These are phyloP conservation scores for Tipula confusa DNA, from an alignment of 2,888 invertebrate species.

Conservation along the genomic window DNA sequence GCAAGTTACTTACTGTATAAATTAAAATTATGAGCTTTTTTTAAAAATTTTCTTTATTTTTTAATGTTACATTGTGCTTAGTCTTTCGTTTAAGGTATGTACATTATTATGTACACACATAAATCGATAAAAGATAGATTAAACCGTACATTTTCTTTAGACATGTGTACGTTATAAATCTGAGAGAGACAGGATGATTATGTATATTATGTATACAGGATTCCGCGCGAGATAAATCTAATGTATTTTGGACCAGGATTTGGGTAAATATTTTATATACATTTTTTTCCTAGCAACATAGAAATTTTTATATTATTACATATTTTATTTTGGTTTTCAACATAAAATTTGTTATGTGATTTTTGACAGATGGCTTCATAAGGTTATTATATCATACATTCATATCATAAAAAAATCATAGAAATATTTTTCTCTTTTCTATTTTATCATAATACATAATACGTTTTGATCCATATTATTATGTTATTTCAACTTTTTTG, in stretches of 20 bases:
- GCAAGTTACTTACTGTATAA: not conserved
- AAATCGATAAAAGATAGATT: not conserved
- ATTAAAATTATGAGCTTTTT: conserved; percentile 3
- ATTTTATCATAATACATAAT: conserved; percentile 20
- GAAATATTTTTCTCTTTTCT: conserved; percentile 3
- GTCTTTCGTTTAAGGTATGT: not conserved
- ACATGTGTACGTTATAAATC: not conserved
- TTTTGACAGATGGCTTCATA: not conserved
- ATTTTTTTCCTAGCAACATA: not conserved
- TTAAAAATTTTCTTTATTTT: too few relatives aligned
- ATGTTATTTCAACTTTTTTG: conserved; percentile 21
- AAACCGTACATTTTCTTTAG: not conserved
- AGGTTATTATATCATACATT: not conserved
- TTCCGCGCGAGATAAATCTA: not conserved
- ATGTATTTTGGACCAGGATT: not conserved
- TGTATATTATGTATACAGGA: conserved; percentile 3
- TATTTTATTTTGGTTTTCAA: conserved; percentile 3
- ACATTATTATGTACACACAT: not conserved
- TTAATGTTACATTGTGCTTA: too few relatives aligned
- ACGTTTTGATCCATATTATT: conserved; percentile 7
- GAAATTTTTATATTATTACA: not conserved
- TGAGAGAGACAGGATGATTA: not conserved
- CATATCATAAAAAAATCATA: not conserved
- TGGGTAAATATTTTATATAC: not conserved
- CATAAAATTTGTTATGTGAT: conserved; percentile 17